phyloP scores from a whole-genome alignment of 2,797 vertebrate genomes.

The Sebastes trivittatus region DNA sequence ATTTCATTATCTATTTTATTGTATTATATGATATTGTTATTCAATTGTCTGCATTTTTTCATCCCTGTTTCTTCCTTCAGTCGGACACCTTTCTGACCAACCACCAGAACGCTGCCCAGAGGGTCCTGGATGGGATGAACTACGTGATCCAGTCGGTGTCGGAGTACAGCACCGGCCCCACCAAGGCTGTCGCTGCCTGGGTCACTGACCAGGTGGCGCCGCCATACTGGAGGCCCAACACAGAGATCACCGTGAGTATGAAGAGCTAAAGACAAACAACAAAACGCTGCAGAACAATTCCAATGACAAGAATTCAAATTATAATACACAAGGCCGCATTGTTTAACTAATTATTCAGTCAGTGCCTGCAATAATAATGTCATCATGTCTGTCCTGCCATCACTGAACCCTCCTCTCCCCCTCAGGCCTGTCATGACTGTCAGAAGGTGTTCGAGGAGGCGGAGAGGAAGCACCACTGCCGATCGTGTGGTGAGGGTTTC shows the following conservation, averaged over 20 bases:
- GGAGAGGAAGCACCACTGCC: constrained; percentile 88
- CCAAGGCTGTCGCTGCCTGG: constrained; percentile 84
- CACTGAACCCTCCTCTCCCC: background rate
- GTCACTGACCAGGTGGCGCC: constrained; percentile 88
- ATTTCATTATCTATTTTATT: too few species aligned
- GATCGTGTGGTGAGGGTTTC: constrained; percentile 87
- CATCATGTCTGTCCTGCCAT: background rate
- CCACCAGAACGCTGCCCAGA: constrained; percentile 87
- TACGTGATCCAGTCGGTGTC: constrained; percentile 85
- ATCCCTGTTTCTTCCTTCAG: constrained; percentile 48
- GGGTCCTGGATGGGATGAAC: constrained; percentile 86
- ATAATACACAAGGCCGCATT: background rate
- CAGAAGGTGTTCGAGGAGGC: constrained; percentile 78
- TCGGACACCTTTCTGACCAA: constrained; percentile 79
- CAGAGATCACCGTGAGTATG: constrained; percentile 82
- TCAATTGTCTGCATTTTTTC: background rate
- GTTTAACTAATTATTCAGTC: background rate
- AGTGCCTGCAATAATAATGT: background rate
- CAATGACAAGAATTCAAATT: background rate
- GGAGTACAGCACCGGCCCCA: constrained; percentile 85
- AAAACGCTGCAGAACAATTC: background rate
- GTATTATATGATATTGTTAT: too few species aligned
- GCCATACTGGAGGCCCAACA: constrained; percentile 86
- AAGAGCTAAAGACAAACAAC: background rate
- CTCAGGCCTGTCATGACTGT: constrained; percentile 82